Evolutionary conservation across 2,797 vertebrate genomes (phyloP), one percentile per base, ranked within the genome.

Genomic region (Rhadinocentrus ornatus): DNA sequence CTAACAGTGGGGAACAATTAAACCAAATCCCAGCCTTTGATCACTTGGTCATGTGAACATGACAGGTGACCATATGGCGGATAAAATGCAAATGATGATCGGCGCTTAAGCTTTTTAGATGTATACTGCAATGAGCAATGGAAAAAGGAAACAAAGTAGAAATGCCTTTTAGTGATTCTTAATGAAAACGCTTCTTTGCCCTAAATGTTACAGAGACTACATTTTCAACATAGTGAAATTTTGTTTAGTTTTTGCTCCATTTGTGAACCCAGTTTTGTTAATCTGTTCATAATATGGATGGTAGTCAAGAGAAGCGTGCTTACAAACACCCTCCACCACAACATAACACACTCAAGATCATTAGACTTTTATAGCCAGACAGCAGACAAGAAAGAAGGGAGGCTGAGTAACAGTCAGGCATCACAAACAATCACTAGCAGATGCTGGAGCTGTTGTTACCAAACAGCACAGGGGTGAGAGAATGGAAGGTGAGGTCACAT

Each of bases 61-160:
- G 95, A 96, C 96, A 96, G 95, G 93, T 96, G 96, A 96, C 95
- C 95, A 96, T 96, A 97, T 96, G 94, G 95, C 93, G 93, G 90
- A 93, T 89, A 93, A 92, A 93, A 95, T 84, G 73, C 75, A 88
- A 90, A 67, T 91, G 92, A 95, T 91, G 94, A 92, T 89, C 89
- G 86, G 82, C 88, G 71, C 78, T 88, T 92, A 82, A 91, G 80
- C 67, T 78, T 68, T 72, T 46, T 71, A 92, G 89, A 90, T 90
- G 88, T 95, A 92, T 90, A 94, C 93, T 92, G 92, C 88, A 92
- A 93, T 91, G 88, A 93, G 90, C 90, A 93, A 88, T 93, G 84
- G 86, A 92, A 35, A 62, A 58, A 87, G 88, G 92, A 74, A 68
- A 10, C 5, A n/a, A 67, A 48, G 24, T 2, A 44, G 46, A 50